Evolutionary conservation across 1,140 invertebrate genomes (phyloP).

Genomic region (Trinorchestia longiramus): DNA sequence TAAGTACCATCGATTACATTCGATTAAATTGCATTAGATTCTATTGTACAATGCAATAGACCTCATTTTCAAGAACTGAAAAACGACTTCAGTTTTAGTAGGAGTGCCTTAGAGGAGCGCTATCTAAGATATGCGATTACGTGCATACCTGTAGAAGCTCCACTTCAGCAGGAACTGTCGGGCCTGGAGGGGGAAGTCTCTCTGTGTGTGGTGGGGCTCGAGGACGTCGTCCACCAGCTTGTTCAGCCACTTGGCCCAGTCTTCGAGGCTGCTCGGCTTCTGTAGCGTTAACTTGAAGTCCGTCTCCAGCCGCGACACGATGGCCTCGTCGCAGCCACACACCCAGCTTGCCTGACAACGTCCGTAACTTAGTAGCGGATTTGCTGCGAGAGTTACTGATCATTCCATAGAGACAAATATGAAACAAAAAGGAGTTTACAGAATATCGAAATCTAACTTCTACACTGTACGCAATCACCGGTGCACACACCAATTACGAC

Average conservation of each 20-base stretch:
- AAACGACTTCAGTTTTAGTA: no score
- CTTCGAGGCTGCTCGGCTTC: conserved; percentile 92
- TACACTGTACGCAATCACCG: no score
- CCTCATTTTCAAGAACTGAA: no score
- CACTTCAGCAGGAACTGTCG: conserved; percentile 97
- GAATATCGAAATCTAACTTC: no score
- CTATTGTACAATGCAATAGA: no score
- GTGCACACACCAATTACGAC: no score
- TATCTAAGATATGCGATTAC: background rate
- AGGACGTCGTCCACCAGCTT: conserved; percentile 88
- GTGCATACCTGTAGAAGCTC: conserved; percentile 92
- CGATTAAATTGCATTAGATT: no score
- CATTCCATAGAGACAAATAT: no score
- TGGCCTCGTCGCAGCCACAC: conserved; percentile 90
- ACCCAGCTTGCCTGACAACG: conserved; percentile 91
- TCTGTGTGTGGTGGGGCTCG: conserved; percentile 86
- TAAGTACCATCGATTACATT: no score
- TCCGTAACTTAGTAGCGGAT: conserved; percentile 52
- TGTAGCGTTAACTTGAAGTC: conserved; percentile 95
- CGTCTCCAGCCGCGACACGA: conserved; percentile 88
- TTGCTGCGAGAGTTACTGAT: background rate
- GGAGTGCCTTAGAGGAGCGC: background rate
- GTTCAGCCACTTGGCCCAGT: conserved; percentile 98
- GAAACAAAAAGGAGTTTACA: no score
- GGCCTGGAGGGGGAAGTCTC: conserved; percentile 89